Percentiles rank a stretch among this genome's conserved stretches.
These are phyloP conservation scores for Ia io DNA, from an alignment of 2,113 vertebrate genomes.

Conservation along the genomic window DNA sequence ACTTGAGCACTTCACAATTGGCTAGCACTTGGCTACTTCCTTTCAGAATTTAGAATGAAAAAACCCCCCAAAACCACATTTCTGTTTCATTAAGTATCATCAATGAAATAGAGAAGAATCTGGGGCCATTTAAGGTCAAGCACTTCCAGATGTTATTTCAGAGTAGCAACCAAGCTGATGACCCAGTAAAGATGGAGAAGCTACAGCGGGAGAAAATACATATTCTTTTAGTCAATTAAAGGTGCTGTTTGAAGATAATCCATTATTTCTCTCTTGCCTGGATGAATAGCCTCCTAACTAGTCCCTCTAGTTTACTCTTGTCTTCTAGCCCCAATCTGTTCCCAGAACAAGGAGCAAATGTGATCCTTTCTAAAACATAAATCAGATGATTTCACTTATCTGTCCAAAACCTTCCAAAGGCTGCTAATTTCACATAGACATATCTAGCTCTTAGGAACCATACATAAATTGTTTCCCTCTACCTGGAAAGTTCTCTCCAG, in stretches of 20 bases:
- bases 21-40: background rate
- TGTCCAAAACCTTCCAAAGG: background rate
- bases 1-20: background rate
- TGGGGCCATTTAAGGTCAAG: slow-evolving; percentile 11
- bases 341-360: background rate
- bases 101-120: background rate
- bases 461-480: background rate
- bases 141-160: background rate
- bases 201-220: background rate
- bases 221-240: background rate
- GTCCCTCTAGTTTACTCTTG: slow-evolving; percentile 1
- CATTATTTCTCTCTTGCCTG: background rate
- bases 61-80: background rate
- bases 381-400: background rate
- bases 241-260: background rate
- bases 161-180: background rate
- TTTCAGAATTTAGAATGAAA: background rate
- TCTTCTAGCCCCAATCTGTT: background rate
- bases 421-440: background rate
- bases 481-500: background rate
- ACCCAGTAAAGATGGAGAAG: background rate
- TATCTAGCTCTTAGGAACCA: background rate
- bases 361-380: slow-evolving; percentile 30
- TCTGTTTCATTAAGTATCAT: slow-evolving; percentile 13
- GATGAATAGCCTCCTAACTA: background rate